Evolutionary conservation across 1,140 invertebrate species (phyloP), one percentile per base, ranked within the genome.

Genomic region (Caenorhabditis inopinata): DNA sequence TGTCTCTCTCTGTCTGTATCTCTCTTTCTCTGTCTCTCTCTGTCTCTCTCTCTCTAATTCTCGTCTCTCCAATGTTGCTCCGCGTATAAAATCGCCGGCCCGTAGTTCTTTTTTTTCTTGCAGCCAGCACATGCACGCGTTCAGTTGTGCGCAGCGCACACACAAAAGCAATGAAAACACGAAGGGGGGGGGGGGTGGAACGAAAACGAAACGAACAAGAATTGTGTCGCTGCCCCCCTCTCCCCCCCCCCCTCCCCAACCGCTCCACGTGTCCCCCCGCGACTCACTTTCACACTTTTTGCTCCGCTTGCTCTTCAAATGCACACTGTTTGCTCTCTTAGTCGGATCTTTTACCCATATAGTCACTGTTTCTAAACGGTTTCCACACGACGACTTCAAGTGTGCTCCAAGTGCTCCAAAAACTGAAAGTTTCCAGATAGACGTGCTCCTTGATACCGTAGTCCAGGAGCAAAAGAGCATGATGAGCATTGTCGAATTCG

Each of bases 221-320:
- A n/a, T n/a, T n/a, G n/a, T n/a, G n/a, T n/a, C n/a, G n/a, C n/a
- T n/a, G n/a, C n/a, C n/a, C n/a, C n/a, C n/a, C n/a, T n/a, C n/a
- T n/a, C n/a, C n/a, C n/a, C n/a, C n/a, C n/a, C n/a, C n/a, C n/a
- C n/a, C n/a, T n/a, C n/a, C n/a, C n/a, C n/a, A n/a, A n/a, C n/a
- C n/a, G n/a, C n/a, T n/a, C n/a, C n/a, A n/a, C n/a, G n/a, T n/a
- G n/a, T n/a, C n/a, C n/a, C n/a, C n/a, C n/a, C 27, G n/a, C 25
- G n/a, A 29, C 32, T 42, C 58, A 68, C 58, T 68, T 68, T 68
- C 58, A 68, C 58, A 68, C 58, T 68, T 68, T 38, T 27, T 42
- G 7, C 18, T 68, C 29, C 32, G 58, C 12, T 68, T 35, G 32
- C 51, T 32, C 51, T 58, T n/a, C n/a, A n/a, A n/a, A n/a, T 58